Evolutionary conservation across 2,113 vertebrate genomes (phyloP), one percentile per base, ranked within the genome.

Genomic region (Bostrychus sinensis): DNA sequence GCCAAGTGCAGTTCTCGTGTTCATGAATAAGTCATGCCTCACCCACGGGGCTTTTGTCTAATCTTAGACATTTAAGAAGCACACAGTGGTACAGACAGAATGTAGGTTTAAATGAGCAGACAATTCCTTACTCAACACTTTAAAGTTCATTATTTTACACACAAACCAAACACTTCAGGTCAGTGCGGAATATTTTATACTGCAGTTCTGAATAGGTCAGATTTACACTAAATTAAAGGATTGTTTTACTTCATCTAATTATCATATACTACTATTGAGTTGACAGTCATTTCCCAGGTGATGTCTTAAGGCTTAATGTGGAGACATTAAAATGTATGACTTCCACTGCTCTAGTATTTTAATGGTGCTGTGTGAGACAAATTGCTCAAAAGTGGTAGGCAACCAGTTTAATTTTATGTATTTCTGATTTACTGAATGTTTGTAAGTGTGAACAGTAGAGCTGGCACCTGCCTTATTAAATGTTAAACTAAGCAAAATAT

Each of bases 21-120:
- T 88, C 85, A 88, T 88, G 85, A 88, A 91, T 91, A 86, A 90
- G 34, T 82, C 75, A 88, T 77, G 72, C 73, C 37, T 64, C 41
- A 66, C 85, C 70, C 64, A 37, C 32, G 82, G 85, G 87, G 70
- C 38, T 69, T 84, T 75, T 74, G 66, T 82, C 81, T 86, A 75
- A 83, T 86, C 85, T 81, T 76, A 85, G 78, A 76, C 46, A 74
- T 74, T 82, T 80, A 83, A 80, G 62, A 42, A 32, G 64, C 84
- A 83, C 72, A 79, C 76, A 68, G 22, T 72, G 59, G 77, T 58
- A 76, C 69, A 80, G 74, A 85, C 58, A 65, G 68, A 72, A 80
- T 36, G 64, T 84, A 62, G 66, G 66, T 76, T 75, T 66, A 75
- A 85, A 80, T 62, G 51, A 81, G 66, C 54, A 70, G n/a, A 51